phyloP scores from a whole-genome alignment of 2,113 vertebrate species.

The Bambusicola thoracicus region DNA sequence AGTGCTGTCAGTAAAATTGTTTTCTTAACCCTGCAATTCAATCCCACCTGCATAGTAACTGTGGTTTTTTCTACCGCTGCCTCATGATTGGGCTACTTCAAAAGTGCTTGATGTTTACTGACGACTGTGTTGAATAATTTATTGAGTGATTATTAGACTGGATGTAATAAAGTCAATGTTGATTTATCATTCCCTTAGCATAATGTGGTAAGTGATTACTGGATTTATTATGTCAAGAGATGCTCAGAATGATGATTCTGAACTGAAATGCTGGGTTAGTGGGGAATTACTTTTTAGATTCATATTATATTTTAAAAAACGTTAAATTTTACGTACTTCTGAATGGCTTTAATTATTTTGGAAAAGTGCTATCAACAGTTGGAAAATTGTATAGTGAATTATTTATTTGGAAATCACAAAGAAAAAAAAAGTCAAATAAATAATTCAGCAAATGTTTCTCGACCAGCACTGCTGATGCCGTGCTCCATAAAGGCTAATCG shows the following conservation, averaged over 20 bases:
- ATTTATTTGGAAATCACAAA: conserved; percentile 46
- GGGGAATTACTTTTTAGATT: background rate
- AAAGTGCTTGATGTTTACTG: background rate
- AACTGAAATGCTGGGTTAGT: background rate
- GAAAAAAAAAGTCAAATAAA: conserved; percentile 9
- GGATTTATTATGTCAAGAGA: background rate
- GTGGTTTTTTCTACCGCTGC: background rate
- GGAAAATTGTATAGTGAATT: conserved; percentile 15
- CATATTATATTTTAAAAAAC: background rate
- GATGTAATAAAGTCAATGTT: background rate
- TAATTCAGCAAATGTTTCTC: conserved; percentile 54
- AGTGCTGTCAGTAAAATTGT: background rate
- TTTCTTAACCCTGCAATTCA: background rate
- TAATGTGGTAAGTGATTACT: background rate
- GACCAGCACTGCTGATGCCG: background rate
- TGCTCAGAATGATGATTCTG: background rate
- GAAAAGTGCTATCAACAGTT: conserved; percentile 21
- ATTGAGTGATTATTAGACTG: conserved; percentile 12
- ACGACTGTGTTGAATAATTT: conserved; percentile 21
- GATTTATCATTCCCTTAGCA: conserved; percentile 35
- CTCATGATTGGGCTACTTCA: background rate
- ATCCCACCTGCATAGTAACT: background rate
- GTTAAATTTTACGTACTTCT: conserved; percentile 3
- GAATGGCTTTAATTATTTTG: background rate
- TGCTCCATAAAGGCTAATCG: conserved; percentile 1